Conservation (phyloP, 2,113 vertebrate genomes). For the Rhodinocichla rosea region DNA sequence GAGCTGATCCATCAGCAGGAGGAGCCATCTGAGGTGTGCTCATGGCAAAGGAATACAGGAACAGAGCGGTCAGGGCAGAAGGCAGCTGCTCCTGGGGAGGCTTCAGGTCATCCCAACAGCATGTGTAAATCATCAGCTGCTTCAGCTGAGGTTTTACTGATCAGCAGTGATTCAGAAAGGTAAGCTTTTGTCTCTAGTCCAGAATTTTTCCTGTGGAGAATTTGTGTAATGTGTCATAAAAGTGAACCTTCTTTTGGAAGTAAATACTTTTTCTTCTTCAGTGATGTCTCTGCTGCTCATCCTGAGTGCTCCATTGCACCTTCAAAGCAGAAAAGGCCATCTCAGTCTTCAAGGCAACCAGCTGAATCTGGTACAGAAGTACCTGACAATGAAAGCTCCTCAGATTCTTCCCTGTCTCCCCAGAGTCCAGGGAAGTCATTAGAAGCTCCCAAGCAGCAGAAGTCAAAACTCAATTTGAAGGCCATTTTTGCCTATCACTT, state of each 20-base stretch:
- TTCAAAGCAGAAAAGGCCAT: background rate
- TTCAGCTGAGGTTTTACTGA: background rate
- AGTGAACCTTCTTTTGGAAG: background rate
- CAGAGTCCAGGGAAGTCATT: background rate
- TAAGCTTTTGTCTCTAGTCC: background rate
- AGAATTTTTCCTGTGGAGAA: too few relatives aligned
- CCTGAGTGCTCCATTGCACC: background rate
- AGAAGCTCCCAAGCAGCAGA: background rate
- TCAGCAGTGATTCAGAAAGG: conserved; percentile 28
- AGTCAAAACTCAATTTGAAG: conserved; percentile 54
- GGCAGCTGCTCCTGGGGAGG: background rate
- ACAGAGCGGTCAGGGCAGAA: background rate
- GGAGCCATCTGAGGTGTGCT: background rate
- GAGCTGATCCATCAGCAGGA: background rate
- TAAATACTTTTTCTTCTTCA: background rate
- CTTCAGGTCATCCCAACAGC: background rate
- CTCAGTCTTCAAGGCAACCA: background rate
- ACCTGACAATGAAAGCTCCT: background rate
- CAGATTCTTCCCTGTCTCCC: conserved; percentile 47
- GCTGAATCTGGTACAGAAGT: background rate
- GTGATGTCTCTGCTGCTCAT: background rate
- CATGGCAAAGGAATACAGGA: background rate
- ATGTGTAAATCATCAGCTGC: background rate
- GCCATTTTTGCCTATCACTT: conserved; percentile 68
- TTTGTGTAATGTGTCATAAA: background rate